A percentile compares a stretch with the other conserved stretches of the same genome.
Evolutionary conservation across 2,113 vertebrate species (phyloP).

Genomic region (Phocoena sinus): DNA sequence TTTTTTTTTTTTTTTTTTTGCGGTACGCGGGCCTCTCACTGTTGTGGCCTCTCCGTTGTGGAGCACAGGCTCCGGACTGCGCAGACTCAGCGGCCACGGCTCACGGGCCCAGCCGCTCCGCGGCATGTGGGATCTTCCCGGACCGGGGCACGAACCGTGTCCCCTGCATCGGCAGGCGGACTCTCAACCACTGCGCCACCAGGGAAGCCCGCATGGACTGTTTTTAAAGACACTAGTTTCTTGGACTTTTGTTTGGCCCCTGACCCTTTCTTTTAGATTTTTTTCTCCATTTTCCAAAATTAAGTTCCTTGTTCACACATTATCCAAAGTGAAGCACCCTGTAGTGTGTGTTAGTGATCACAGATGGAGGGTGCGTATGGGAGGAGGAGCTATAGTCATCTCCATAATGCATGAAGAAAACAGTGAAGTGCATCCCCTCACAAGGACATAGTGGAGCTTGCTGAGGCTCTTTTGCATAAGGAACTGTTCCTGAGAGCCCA

Average conservation of each 20-base stretch:
- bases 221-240: not conserved
- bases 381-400: not conserved
- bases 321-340: not conserved
- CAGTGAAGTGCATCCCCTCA: not conserved
- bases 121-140: too few relatives aligned
- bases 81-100: too few relatives aligned
- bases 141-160: too few relatives aligned
- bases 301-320: not conserved
- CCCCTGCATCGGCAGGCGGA: too few relatives aligned
- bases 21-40: too few relatives aligned
- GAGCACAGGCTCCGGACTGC: too few relatives aligned
- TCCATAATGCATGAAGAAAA: not conserved
- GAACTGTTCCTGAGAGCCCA: not conserved
- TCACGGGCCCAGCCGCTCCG: too few relatives aligned
- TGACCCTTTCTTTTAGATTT: not conserved
- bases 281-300: slow-evolving; percentile 18
- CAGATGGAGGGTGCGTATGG: not conserved
- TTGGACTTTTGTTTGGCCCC: not conserved
- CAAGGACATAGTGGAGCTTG: not conserved
- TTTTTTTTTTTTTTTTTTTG: not conserved
- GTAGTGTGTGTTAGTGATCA: not conserved
- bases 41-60: too few relatives aligned
- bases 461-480: not conserved
- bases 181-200: too few relatives aligned
- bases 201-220: not conserved